Base-by-base conservation (phyloP, 92 coral and sea anemone genomes). In the Parazoanthus atlanticus region DNA sequence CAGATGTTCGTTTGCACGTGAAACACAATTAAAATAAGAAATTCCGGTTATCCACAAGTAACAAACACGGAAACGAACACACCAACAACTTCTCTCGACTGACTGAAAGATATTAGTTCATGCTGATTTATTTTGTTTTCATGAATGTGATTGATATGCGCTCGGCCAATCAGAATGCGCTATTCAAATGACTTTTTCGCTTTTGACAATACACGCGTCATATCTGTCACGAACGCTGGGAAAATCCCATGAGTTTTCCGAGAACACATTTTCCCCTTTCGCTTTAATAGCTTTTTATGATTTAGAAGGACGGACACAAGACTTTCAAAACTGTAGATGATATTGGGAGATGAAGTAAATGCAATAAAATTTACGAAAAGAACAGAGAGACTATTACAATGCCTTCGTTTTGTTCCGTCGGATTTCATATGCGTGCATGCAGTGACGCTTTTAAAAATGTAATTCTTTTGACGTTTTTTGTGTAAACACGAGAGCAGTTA, bases 111-210 rank as follows among this genome's bases (percentile, higher is more conserved):
- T 43, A 84, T 69, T 84, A 70, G 87, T 41, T 84, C 87, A 84
- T 74, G 79, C n/a, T 71, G 78, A 84, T 70, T 84, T 84, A 84
- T 84, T 36, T 69, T 70, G 87, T 84, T 84, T 46, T 67, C 78
- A n/a, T 69, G 65, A 61, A 70, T 31, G n/a, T 84, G 79, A 84
- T 46, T 84, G 87, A 84, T 46, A 28, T 28, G 26, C 32, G 54
- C 25, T 84, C 26, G 16, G 66, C 87, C 87, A 84, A 84, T 84
- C 87, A 69, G 64, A 69, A 67, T 30, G 74, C 66, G 54, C 6
- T 21, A n/a, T 46, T 40, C 46, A 69, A 65, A 31, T 23, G 11
- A 21, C 38, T 28, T 81, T 61, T 65, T 30, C 78, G 29, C 47
- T 74, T 74, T 19, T 33, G 79, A 34, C 47, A 74, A 36, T n/a